Base-by-base conservation (phyloP, 2,113 vertebrate species). In the Centropristis striata region DNA sequence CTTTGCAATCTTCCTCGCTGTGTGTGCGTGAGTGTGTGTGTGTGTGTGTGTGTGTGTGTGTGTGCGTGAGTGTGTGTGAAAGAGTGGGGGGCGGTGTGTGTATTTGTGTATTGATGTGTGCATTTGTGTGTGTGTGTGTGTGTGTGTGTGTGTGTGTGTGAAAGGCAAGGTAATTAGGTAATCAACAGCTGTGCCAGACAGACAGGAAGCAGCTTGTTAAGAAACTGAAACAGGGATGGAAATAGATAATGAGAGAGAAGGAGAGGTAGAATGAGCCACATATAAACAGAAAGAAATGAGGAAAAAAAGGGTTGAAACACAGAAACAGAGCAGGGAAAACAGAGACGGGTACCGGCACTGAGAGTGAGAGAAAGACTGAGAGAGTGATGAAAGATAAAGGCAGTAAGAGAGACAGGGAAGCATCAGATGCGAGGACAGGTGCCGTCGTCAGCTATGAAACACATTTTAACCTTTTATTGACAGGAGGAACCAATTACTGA, bases 151-250 rank as follows among this genome's bases (percentile, higher is more conserved):
- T 65, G 51, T 71, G 75, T 75, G 66, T 71, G 74, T 64, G 72
- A 66, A 81, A 84, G 54, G 79, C 67, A 80, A 86, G 83, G 84
- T 88, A 92, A 90, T 93, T 91, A 93, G 89, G 86, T 92, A 92
- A 90, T 93, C 90, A 94, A 91, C 92, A 93, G 93, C 89, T 94
- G 90, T 82, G 77, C 75, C 82, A 88, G 90, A 90, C 90, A 91
- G 86, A 88, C 92, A 92, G 90, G 92, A 93, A 91, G 82, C 88
- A 87, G 85, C 91, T 92, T 91, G 92, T 93, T 90, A 91, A 86
- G 88, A 83, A 86, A 87, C 60, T 83, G 83, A 85, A 86, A 83
- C 25, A 21, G 85, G 80, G 81, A 88, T 87, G 75, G 79, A 91
- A 90, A 86, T 65, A 88, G 90, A 89, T 91, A 88, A 92, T 78